These are phyloP conservation scores for Orientallactaga bullata DNA, from an alignment of 2,113 vertebrate genomes.

Conservation along the genomic window DNA sequence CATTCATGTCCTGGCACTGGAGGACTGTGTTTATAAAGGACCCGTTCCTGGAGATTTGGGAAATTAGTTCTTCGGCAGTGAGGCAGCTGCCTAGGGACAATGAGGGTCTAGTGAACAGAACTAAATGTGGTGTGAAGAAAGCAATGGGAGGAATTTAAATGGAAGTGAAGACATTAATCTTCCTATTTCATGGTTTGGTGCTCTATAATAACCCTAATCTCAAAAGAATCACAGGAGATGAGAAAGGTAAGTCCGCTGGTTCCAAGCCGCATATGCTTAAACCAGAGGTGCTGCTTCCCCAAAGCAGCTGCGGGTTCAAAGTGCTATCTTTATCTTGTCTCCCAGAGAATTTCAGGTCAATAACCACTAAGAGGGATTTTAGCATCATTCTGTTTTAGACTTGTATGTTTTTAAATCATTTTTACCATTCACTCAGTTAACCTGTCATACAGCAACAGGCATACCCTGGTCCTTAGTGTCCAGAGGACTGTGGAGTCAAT, in stretches of 20 bases:
- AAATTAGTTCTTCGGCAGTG: too few species aligned
- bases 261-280: neutral
- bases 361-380: neutral
- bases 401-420: neutral
- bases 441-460: neutral
- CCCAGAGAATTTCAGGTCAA: neutral
- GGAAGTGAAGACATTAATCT: slow-evolving; percentile 15
- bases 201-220: slow-evolving; percentile 1
- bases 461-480: too few species aligned
- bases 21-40: neutral
- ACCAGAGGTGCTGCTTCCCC: neutral
- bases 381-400: neutral
- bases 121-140: neutral
- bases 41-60: neutral
- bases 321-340: neutral
- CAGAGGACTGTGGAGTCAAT: neutral
- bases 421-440: neutral
- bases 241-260: neutral
- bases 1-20: neutral
- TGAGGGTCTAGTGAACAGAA: neutral
- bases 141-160: neutral
- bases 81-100: neutral
- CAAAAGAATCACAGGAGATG: slow-evolving; percentile 15
- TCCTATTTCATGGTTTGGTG: slow-evolving; percentile 22
- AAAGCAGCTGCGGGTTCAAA: neutral